A percentile compares a stretch with the other conserved stretches of the same genome.
Conservation (phyloP, 2,113 vertebrate species). For the Merops nubicus region DNA sequence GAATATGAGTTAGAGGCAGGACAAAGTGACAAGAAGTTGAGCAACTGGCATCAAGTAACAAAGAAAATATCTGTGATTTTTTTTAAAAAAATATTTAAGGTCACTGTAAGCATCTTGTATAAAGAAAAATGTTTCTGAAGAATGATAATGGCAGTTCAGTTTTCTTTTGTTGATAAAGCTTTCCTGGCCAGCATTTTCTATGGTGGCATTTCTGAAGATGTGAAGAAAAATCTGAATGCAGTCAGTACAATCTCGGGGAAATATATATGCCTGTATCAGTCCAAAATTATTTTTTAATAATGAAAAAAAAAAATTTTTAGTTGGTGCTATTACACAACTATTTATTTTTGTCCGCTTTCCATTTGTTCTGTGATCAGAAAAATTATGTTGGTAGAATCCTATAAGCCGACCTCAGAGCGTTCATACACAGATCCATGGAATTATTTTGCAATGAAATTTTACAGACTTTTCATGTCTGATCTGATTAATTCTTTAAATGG, state of each 20-base stretch:
- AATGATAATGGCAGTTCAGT: background rate
- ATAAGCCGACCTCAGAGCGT: background rate
- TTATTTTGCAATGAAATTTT: background rate
- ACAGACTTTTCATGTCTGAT: background rate
- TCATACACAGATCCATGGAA: background rate
- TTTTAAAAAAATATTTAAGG: background rate
- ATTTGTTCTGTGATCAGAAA: background rate
- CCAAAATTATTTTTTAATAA: background rate
- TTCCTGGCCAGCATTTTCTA: background rate
- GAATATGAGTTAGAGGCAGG: background rate
- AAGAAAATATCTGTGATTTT: background rate
- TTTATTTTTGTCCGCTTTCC: background rate
- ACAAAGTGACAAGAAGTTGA: background rate
- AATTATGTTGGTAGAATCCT: background rate
- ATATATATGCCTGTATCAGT: background rate
- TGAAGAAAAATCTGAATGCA: background rate
- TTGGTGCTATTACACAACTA: background rate
- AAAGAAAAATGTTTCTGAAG: background rate
- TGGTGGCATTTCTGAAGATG: background rate
- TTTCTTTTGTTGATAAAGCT: background rate
- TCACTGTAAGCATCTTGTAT: background rate
- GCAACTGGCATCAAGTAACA: background rate
- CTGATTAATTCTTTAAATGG: background rate
- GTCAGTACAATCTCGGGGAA: background rate
- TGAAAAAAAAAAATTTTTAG: background rate